Conservation (phyloP, 2,113 vertebrate genomes). For the Cryptomyrus ogoouensis region DNA sequence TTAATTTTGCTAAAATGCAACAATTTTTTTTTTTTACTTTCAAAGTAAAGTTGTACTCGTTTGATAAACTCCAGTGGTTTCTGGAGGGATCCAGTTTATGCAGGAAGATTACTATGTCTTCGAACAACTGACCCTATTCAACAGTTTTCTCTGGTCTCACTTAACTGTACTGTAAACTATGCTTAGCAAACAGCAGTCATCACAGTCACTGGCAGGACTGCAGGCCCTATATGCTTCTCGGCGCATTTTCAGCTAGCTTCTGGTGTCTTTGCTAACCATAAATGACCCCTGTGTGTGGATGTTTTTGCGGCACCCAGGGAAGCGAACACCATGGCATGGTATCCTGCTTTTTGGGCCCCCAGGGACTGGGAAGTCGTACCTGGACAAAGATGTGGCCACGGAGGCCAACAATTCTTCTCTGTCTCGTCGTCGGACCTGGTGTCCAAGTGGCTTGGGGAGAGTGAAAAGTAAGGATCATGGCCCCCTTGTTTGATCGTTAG, state of each 20-base stretch:
- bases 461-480: conserved; percentile 80
- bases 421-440: conserved; percentile 93
- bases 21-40: neutral
- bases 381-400: conserved; percentile 95
- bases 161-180: neutral
- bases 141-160: neutral
- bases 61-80: neutral
- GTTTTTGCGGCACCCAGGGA: conserved; percentile 62
- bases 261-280: neutral
- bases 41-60: neutral
- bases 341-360: conserved; percentile 94
- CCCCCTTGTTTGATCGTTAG: neutral
- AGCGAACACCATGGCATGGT: conserved; percentile 92
- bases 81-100: neutral
- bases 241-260: neutral
- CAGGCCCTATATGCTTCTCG: neutral
- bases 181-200: neutral
- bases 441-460: conserved; percentile 96
- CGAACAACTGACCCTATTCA: neutral
- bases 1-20: too few relatives aligned
- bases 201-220: neutral
- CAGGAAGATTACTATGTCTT: neutral
- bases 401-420: conserved; percentile 98
- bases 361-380: conserved; percentile 92
- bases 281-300: neutral